Evolutionary conservation across 2,888 invertebrate species (phyloP), one percentile per base, ranked within the genome.

Genomic region (Peribatodes rhomboidaria): DNA sequence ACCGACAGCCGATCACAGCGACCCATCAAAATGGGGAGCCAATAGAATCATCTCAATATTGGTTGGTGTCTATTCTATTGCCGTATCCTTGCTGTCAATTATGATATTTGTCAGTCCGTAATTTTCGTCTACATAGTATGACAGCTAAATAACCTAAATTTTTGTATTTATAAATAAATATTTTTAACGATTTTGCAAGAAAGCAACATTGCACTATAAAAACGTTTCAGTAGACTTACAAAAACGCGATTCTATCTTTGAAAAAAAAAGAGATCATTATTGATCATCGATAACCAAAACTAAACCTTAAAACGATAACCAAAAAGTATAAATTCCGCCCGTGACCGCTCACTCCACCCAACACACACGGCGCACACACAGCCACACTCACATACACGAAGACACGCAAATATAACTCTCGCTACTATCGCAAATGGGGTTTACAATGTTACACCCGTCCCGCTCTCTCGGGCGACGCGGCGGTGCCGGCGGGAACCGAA

Each of bases 391-490:
- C 67, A 61, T 64, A 69, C 72, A 59, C 71, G 58, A 72, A 55
- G 67, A 65, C 68, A 73, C 68, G 69, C 68, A 68, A 71, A 63
- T 71, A 77, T 68, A 75, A 76, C 75, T 77, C 79, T 52, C 39
- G 71, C 80, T 79, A 81, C 79, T 82, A 80, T 77, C 79, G 77
- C 81, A 77, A 84, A 83, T 88, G 89, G 89, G 89, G 89, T 88
- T 88, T 85, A 81, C 83, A 68, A 73, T 33, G 79, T 74, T 73
- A 71, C 77, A 70, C 75, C 76, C 76, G 67, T 54, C 64, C 54
- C 58, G 11, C 58, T 63, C 67, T 65, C 63, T 60, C 64, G 50
- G 49, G 44, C 69, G 63, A 71, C 61, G 69, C 68, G 64, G 71
- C 65, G 44, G 20, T 20, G 44, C 44, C 44, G 64, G 47, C 27